Conservation (phyloP, 64 coral and sea anemone species). For the Catalaphyllia jardinei region DNA sequence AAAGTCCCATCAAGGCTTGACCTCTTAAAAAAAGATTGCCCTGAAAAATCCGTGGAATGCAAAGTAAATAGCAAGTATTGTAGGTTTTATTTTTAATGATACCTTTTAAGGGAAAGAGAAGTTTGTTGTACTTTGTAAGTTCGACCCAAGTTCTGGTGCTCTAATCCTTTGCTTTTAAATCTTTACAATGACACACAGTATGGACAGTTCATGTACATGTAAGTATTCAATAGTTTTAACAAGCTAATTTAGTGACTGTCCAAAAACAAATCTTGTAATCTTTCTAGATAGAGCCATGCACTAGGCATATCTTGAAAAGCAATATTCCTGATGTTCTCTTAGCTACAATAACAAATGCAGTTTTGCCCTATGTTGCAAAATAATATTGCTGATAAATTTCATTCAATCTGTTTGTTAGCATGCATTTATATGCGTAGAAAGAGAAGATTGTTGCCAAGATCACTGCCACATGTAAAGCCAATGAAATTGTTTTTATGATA, state of each 20-base stretch:
- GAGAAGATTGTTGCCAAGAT: too few relatives aligned
- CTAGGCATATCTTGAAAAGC: neutral
- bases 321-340: neutral
- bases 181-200: neutral
- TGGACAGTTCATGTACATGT: neutral
- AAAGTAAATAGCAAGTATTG: neutral
- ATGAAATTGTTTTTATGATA: too few relatives aligned
- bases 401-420: too few relatives aligned
- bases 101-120: conserved; percentile 11
- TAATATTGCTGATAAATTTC: too few relatives aligned
- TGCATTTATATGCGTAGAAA: too few relatives aligned
- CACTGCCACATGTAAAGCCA: too few relatives aligned
- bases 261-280: neutral
- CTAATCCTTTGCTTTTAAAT: neutral
- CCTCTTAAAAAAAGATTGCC: conserved; percentile 1
- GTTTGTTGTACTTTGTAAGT: neutral
- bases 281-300: neutral
- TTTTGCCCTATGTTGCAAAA: neutral
- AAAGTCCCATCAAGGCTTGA: neutral
- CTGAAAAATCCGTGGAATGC: conserved; percentile 26
- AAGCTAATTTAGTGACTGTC: neutral
- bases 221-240: neutral
- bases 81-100: neutral
- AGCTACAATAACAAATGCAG: neutral
- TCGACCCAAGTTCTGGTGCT: neutral